These are phyloP conservation scores for Labia minor DNA, from an alignment of 2,888 invertebrate species.

Conservation along the genomic window DNA sequence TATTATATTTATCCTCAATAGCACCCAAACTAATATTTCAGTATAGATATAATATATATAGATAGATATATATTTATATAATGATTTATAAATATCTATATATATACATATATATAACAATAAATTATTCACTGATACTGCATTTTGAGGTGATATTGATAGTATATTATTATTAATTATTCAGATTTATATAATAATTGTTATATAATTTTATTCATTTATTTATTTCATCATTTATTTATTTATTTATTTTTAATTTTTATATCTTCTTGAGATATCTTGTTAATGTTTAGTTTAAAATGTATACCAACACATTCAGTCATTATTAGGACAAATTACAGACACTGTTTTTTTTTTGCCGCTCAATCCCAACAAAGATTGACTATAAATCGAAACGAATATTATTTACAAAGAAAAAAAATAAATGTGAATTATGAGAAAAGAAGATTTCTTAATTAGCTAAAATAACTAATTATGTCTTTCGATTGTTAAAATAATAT, in stretches of 20 bases:
- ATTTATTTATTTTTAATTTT: neutral
- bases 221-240: neutral
- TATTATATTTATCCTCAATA: neutral
- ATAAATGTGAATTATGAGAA: neutral
- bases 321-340: neutral
- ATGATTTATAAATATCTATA: neutral
- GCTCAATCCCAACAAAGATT: neutral
- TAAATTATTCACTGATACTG: neutral
- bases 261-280: no score
- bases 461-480: neutral
- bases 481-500: neutral
- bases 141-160: neutral
- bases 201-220: neutral
- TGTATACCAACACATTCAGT: neutral
- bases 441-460: neutral
- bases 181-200: neutral
- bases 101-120: neutral
- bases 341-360: neutral
- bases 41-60: no score
- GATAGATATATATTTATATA: no score
- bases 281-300: no score
- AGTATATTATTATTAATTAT: neutral
- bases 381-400: neutral
- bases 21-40: neutral
- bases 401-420: conserved; percentile 9